Conservation (phyloP, 2,888 invertebrate genomes). For the Epirrhoe alternata region DNA sequence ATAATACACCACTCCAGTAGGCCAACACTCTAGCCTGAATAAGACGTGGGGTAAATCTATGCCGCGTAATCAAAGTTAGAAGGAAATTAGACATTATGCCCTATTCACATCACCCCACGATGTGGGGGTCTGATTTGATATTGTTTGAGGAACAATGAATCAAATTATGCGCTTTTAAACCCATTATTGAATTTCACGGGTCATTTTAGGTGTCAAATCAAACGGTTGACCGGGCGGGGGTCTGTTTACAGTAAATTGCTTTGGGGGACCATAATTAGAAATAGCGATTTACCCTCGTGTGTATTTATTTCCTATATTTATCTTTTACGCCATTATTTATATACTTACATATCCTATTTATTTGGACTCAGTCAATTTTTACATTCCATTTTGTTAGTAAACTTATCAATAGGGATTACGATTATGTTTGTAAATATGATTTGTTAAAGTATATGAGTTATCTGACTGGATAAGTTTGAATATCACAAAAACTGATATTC, state of each 20-base stretch:
- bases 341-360: too few species aligned
- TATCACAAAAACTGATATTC: background rate
- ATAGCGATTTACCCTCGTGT: background rate
- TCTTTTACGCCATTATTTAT: too few species aligned
- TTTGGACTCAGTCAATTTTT: too few species aligned
- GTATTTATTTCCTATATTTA: background rate
- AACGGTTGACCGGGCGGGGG: slow-evolving; percentile 19
- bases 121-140: slow-evolving; percentile 48
- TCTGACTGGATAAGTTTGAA: too few species aligned
- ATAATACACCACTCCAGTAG: too few species aligned
- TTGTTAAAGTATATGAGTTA: background rate
- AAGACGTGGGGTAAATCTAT: slow-evolving; percentile 32
- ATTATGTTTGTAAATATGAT: too few species aligned
- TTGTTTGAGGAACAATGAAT: slow-evolving; percentile 44
- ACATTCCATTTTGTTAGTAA: too few species aligned
- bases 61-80: slow-evolving; percentile 61
- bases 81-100: slow-evolving; percentile 66
- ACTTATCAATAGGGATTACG: too few species aligned
- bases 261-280: background rate
- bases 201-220: slow-evolving; percentile 33
- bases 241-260: background rate
- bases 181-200: slow-evolving; percentile 32
- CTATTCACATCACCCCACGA: slow-evolving; percentile 55
- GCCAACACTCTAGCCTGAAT: background rate
- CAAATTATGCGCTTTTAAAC: slow-evolving; percentile 37